A percentile compares a stretch with the other conserved stretches of the same genome.
These are phyloP conservation scores for Gryllus longicercus DNA, from an alignment of 2,888 invertebrate genomes.

Conservation along the genomic window DNA sequence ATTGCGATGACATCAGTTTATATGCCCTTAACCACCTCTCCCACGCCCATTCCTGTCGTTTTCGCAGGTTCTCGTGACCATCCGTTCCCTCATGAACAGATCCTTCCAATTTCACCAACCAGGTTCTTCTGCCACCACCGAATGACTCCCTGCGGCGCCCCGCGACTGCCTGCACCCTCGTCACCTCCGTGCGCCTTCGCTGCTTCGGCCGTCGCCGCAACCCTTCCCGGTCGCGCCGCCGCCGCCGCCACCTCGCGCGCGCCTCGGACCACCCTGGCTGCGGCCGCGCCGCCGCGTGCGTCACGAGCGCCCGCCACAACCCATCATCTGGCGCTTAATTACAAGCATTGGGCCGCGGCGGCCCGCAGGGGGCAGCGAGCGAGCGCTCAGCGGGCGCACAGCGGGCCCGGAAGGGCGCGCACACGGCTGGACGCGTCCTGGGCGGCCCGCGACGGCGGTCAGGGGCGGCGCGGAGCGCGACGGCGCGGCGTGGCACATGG, in stretches of 20 bases:
- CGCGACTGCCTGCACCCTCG: not conserved
- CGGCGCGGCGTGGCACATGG: too few relatives aligned
- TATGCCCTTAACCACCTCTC: too few relatives aligned
- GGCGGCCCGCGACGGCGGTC: too few relatives aligned
- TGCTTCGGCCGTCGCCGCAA: not conserved
- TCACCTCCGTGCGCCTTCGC: not conserved
- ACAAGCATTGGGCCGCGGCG: not conserved
- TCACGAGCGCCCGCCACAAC: not conserved
- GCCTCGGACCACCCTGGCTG: not conserved
- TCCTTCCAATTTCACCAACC: not conserved
- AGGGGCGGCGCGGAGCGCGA: too few relatives aligned
- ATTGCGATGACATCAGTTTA: too few relatives aligned
- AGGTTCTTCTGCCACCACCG: not conserved
- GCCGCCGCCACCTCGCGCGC: too few relatives aligned
- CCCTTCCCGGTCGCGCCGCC: too few relatives aligned
- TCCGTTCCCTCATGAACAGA: too few relatives aligned
- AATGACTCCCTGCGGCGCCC: not conserved
- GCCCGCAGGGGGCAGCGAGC: not conserved
- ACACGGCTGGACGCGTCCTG: too few relatives aligned
- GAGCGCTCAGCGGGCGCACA: not conserved
- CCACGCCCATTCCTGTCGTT: too few relatives aligned
- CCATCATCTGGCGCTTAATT: slow-evolving; percentile 17
- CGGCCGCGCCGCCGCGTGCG: not conserved
- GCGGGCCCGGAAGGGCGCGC: not conserved
- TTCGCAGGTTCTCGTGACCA: too few relatives aligned